phyloP scores from a whole-genome alignment of 1,140 invertebrate species.

The Fragariocoptes setiger region DNA sequence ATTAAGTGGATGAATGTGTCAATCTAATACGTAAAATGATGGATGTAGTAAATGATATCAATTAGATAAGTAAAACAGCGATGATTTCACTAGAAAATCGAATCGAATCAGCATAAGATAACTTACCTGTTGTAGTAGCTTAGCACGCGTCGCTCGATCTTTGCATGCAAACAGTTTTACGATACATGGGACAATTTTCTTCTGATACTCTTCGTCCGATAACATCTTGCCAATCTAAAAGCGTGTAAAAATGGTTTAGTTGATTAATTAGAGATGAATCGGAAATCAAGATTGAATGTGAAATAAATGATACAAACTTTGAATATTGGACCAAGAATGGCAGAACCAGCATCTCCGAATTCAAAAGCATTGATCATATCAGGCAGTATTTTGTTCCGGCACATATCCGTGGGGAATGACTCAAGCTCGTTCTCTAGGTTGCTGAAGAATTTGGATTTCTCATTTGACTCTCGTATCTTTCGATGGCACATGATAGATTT shows the following conservation, averaged over 20 bases:
- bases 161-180: slow-evolving; percentile 82
- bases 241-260: slow-evolving; percentile 4
- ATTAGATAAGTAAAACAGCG: neutral
- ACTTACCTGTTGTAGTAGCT: slow-evolving; percentile 48
- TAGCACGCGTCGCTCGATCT: slow-evolving; percentile 67
- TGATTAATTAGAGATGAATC: slow-evolving; percentile 3
- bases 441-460: slow-evolving; percentile 42
- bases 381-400: slow-evolving; percentile 70
- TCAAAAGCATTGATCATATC: slow-evolving; percentile 75
- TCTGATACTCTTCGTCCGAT: slow-evolving; percentile 69
- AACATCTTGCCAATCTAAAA: slow-evolving; percentile 48
- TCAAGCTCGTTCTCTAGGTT: slow-evolving; percentile 51
- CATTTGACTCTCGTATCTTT: slow-evolving; percentile 18
- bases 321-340: slow-evolving; percentile 50
- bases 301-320: slow-evolving; percentile 24
- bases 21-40: slow-evolving; percentile 14
- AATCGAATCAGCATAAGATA: too few relatives aligned
- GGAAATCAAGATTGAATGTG: neutral
- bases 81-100: slow-evolving; percentile 2
- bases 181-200: slow-evolving; percentile 79
- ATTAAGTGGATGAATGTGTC: slow-evolving; percentile 21
- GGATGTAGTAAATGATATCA: neutral
- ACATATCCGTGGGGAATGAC: slow-evolving; percentile 64
- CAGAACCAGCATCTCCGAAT: slow-evolving; percentile 62
- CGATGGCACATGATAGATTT: neutral